Evolutionary conservation across 1,140 invertebrate genomes (phyloP).

Genomic region (Drosophila asahinai): DNA sequence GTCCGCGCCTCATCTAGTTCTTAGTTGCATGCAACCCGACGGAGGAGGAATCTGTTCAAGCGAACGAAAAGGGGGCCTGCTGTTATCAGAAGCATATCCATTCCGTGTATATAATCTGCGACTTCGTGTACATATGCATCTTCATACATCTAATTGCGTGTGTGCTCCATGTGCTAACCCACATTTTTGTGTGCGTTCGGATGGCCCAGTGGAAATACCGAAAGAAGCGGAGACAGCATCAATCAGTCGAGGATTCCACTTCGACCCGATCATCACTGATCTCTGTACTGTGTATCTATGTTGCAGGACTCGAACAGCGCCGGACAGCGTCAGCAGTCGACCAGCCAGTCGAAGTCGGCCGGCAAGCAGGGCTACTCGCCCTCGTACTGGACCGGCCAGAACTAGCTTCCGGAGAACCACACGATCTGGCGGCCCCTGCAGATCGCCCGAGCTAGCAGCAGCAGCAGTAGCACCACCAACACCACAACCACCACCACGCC

Average conservation of each 20-base stretch:
- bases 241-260: not conserved
- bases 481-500: conserved; percentile 45
- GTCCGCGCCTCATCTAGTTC: conserved; percentile 10
- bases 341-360: conserved; percentile 89
- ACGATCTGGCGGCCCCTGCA: conserved; percentile 75
- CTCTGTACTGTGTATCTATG: conserved; percentile 15
- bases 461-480: conserved; percentile 44
- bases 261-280: conserved; percentile 1
- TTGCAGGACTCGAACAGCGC: conserved; percentile 89
- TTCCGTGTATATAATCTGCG: conserved; percentile 40
- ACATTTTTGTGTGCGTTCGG: conserved; percentile 26
- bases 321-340: conserved; percentile 89
- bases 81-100: conserved; percentile 27
- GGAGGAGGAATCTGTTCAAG: not conserved
- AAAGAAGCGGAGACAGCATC: conserved; percentile 26
- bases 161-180: conserved; percentile 37
- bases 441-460: conserved; percentile 57
- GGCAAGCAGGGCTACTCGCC: conserved; percentile 88
- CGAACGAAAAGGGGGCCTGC: not conserved
- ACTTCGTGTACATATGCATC: conserved; percentile 10
- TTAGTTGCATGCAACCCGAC: conserved; percentile 32
- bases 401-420: conserved; percentile 85
- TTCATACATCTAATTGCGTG: conserved; percentile 26
- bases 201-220: conserved; percentile 37
- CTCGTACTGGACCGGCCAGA: conserved; percentile 88